phyloP scores from a whole-genome alignment of 23 tunicate genomes.

The Halocynthia aurantium region DNA sequence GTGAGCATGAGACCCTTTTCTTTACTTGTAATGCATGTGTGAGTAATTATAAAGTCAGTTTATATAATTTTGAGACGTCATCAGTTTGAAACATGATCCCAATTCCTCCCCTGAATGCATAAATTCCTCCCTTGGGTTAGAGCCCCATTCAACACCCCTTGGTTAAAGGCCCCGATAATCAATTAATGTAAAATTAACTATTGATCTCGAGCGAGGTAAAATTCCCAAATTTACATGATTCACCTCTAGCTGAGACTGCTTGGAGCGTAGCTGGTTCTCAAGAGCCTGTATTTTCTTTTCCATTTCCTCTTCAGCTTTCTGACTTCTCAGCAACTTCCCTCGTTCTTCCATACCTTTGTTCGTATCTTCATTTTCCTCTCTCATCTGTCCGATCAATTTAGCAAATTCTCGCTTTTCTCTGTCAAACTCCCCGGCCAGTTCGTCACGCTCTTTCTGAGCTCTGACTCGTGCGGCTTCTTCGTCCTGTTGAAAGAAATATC shows the following conservation, averaged over 20 bases:
- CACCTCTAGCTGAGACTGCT: slow-evolving; percentile 23
- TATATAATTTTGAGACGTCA: too few relatives aligned
- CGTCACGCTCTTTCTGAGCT: slow-evolving; percentile 46
- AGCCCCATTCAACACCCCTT: too few relatives aligned
- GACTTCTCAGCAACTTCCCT: not conserved
- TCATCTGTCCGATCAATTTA: slow-evolving; percentile 35
- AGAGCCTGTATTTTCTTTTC: slow-evolving; percentile 11
- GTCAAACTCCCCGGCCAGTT: slow-evolving; percentile 32
- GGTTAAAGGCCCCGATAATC: too few relatives aligned
- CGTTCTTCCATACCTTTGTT: not conserved
- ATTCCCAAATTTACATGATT: not conserved
- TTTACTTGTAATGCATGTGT: too few relatives aligned
- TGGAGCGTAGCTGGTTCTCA: slow-evolving; percentile 18
- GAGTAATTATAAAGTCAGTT: too few relatives aligned
- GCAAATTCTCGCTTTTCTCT: slow-evolving; percentile 63
- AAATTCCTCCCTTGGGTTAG: too few relatives aligned
- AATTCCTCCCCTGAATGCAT: too few relatives aligned
- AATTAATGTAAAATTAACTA: too few relatives aligned
- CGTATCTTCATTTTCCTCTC: slow-evolving; percentile 15
- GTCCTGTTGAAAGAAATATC: slow-evolving; percentile 14
- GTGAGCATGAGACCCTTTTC: not conserved
- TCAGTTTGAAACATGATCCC: too few relatives aligned
- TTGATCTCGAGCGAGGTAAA: too few relatives aligned
- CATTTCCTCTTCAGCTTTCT: not conserved
- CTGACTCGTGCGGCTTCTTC: slow-evolving; percentile 52